These are phyloP conservation scores for Cathartes aura DNA, from an alignment of 2,113 vertebrate species.

Conservation along the genomic window DNA sequence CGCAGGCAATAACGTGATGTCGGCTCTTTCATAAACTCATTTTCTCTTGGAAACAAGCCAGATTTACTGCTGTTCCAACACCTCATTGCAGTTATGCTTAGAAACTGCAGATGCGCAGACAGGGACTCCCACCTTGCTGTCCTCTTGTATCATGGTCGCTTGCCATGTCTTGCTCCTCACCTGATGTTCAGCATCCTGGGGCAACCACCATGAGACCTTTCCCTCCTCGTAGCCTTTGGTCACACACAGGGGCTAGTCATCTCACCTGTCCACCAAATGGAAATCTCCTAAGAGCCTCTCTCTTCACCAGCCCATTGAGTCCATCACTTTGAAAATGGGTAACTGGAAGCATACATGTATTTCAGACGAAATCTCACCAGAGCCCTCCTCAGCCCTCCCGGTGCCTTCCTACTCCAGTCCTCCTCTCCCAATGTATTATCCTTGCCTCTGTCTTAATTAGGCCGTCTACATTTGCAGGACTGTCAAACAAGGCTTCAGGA, in stretches of 20 bases:
- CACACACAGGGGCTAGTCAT: not conserved
- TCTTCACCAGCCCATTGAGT: not conserved
- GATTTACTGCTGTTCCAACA: not conserved
- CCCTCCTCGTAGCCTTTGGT: not conserved
- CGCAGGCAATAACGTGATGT: not conserved
- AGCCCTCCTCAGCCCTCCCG: not conserved
- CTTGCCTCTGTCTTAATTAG: not conserved
- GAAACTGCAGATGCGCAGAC: not conserved
- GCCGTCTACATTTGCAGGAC: not conserved
- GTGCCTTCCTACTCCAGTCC: not conserved
- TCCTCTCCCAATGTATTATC: not conserved
- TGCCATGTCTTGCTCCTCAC: not conserved
- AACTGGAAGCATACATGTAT: rapidly evolving
- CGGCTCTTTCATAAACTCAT: not conserved
- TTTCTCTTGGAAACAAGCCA: not conserved
- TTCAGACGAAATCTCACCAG: not conserved
- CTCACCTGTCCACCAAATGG: not conserved
- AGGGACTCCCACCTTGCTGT: not conserved
- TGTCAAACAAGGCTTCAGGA: not conserved
- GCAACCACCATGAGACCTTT: not conserved
- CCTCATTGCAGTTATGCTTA: not conserved
- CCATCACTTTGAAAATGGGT: not conserved
- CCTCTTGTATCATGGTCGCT: not conserved
- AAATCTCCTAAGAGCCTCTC: not conserved
- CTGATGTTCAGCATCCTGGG: not conserved